phyloP scores from a whole-genome alignment of 2,113 vertebrate genomes.

The Pristiophorus japonicus region DNA sequence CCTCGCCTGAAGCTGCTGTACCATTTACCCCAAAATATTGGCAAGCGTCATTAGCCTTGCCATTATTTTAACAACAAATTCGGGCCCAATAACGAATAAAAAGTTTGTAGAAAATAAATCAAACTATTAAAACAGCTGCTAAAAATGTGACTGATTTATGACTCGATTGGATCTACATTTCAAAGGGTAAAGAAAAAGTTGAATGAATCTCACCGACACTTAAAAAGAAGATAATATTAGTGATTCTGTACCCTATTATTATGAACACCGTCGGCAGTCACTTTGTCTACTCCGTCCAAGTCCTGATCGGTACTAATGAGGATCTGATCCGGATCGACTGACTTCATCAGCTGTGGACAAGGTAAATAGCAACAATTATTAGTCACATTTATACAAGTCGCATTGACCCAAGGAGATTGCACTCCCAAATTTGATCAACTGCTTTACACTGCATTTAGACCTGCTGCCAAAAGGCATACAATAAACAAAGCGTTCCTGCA shows the following conservation, averaged over 20 bases:
- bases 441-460: background rate
- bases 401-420: background rate
- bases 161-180: background rate
- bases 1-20: too few relatives aligned
- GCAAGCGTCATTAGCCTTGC: too few relatives aligned
- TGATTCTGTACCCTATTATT: constrained; percentile 72
- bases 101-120: too few relatives aligned
- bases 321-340: constrained; percentile 18
- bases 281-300: constrained; percentile 56
- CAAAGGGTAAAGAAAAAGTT: background rate
- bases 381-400: background rate
- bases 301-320: constrained; percentile 55
- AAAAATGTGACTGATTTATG: background rate
- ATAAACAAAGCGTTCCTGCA: too few relatives aligned
- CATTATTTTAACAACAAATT: too few relatives aligned
- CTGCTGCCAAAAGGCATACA: background rate
- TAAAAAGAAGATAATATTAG: background rate
- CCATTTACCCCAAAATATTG: too few relatives aligned
- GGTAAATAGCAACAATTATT: constrained; percentile 45
- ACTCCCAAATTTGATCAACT: too few relatives aligned
- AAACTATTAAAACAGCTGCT: too few relatives aligned
- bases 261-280: constrained; percentile 71
- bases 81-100: too few relatives aligned
- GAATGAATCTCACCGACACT: background rate
- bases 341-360: background rate